Base-by-base conservation (phyloP, 2,113 vertebrate genomes). In the Pungitius pungitius region DNA sequence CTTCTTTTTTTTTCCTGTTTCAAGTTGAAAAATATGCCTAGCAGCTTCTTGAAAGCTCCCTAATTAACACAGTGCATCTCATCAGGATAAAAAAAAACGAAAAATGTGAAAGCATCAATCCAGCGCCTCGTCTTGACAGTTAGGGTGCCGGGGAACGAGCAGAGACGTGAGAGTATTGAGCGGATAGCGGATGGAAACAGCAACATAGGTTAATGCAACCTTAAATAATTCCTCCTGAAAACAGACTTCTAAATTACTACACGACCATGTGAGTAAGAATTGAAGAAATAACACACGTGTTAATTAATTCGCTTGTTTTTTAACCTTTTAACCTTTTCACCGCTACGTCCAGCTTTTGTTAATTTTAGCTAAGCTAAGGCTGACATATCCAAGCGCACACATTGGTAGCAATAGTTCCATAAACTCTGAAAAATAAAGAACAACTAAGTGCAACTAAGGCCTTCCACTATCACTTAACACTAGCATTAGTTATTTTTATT, bases 1-100 rank as follows among this genome's bases (percentile, higher is more conserved):
- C 30, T 42, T n/a, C n/a, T n/a, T n/a, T n/a, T n/a, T n/a, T n/a
- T n/a, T n/a, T n/a, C n/a, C n/a, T n/a, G n/a, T n/a, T n/a, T n/a
- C 10, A 51, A 71, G 56, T 39, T 39, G 42, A 8, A 60, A 51
- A 51, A 39, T 49, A 51, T 60, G 56, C 55, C 30, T 24, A 60
- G 1, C 33, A 51, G 68, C 55, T 45, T 30, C 30, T 49, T 30
- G 35, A 39, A 58, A 55, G 27, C 40, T 47, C 42, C 22, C 20
- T 47, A 70, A 70, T 70, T 45, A 70, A 47, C 20, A 47, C 69
- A 49, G 45, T n/a, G 57, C 9, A 27, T 60, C 69, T 26, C 56
- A 60, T 37, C 42, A 17, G 3, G 20, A 2, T 12, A 15, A 3
- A 35, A 4, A 4, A 4, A 35, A 35, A 37, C 59, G 27, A 8